Percentiles rank a stretch among this genome's conserved stretches.
phyloP scores from a whole-genome alignment of 2,888 invertebrate genomes.

The Drosophila monieri region DNA sequence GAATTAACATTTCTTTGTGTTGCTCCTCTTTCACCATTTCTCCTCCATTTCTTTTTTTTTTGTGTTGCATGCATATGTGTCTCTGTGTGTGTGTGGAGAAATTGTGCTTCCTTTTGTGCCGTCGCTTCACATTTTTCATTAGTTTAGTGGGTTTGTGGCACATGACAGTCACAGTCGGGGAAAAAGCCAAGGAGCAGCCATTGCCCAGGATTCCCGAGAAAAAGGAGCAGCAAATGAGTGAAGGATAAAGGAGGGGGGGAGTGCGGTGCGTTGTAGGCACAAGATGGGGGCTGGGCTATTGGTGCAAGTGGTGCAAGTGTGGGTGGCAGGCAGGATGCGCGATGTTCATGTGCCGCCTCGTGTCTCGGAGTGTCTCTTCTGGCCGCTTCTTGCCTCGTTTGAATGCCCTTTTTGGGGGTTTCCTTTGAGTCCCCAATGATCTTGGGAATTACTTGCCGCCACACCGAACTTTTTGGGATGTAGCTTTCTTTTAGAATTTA shows the following conservation, averaged over 20 bases:
- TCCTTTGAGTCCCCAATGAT: conserved; percentile 7
- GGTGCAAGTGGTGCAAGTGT: neutral
- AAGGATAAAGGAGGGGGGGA: neutral
- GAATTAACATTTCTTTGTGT: conserved; percentile 78
- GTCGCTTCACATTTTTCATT: conserved; percentile 80
- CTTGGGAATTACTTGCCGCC: neutral
- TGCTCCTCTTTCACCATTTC: conserved; percentile 37
- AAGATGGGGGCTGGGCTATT: no score
- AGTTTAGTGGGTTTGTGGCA: conserved; percentile 83
- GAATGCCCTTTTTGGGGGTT: conserved; percentile 9
- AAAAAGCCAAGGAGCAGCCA: conserved; percentile 50
- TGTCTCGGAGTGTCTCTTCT: conserved; percentile 27
- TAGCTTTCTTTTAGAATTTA: neutral
- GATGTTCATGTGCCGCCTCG: conserved; percentile 34
- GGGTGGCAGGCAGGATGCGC: conserved; percentile 32
- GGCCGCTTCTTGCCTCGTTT: conserved; percentile 55
- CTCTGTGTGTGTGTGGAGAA: conserved; percentile 62
- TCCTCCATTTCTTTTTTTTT: neutral
- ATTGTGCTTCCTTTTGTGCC: conserved; percentile 79
- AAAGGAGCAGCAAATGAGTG: conserved; percentile 17
- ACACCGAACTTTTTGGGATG: conserved; percentile 10
- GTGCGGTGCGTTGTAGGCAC: conserved; percentile 2
- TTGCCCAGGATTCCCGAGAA: conserved; percentile 54
- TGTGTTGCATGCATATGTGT: conserved; percentile 40
- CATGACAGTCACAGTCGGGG: conserved; percentile 82